A percentile compares a stretch with the other conserved stretches of the same genome.
Evolutionary conservation across 1,140 invertebrate genomes (phyloP).

Genomic region (Bombus superbus): DNA sequence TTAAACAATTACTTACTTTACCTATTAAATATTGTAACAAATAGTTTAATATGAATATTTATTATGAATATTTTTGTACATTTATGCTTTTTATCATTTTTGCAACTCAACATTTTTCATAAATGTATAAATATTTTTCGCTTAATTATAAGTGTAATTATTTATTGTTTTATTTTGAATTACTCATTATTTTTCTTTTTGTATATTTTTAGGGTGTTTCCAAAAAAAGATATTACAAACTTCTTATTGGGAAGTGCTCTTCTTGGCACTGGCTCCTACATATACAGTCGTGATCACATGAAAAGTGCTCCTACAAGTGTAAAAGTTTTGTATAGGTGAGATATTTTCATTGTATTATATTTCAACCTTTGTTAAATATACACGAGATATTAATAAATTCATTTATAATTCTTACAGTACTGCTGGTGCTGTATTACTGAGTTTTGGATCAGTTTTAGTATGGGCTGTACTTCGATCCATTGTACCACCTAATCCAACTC

Average conservation of each 20-base stretch:
- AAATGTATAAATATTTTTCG: too few species aligned
- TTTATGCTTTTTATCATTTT: background rate
- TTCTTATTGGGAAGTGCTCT: slow-evolving; percentile 84
- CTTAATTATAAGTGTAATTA: background rate
- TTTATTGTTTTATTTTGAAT: slow-evolving; percentile 2
- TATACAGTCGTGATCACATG: slow-evolving; percentile 86
- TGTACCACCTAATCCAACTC: slow-evolving; percentile 85
- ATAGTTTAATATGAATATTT: background rate
- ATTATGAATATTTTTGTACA: background rate
- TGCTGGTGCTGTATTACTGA: slow-evolving; percentile 87
- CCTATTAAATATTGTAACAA: background rate
- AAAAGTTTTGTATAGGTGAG: slow-evolving; percentile 84
- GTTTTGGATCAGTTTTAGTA: slow-evolving; percentile 88
- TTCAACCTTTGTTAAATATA: background rate
- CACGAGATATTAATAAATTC: background rate
- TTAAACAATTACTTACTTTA: background rate
- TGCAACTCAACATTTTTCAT: too few species aligned
- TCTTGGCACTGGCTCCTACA: slow-evolving; percentile 85
- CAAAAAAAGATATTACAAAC: slow-evolving; percentile 85
- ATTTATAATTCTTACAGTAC: slow-evolving; percentile 75
- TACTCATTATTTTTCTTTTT: background rate
- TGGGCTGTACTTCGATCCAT: slow-evolving; percentile 88
- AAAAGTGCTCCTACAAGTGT: slow-evolving; percentile 76
- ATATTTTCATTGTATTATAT: background rate
- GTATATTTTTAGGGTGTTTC: slow-evolving; percentile 80